Evolutionary conservation across 2,888 invertebrate genomes (phyloP), one percentile per base, ranked within the genome.

Genomic region (Copidosoma aretas): DNA sequence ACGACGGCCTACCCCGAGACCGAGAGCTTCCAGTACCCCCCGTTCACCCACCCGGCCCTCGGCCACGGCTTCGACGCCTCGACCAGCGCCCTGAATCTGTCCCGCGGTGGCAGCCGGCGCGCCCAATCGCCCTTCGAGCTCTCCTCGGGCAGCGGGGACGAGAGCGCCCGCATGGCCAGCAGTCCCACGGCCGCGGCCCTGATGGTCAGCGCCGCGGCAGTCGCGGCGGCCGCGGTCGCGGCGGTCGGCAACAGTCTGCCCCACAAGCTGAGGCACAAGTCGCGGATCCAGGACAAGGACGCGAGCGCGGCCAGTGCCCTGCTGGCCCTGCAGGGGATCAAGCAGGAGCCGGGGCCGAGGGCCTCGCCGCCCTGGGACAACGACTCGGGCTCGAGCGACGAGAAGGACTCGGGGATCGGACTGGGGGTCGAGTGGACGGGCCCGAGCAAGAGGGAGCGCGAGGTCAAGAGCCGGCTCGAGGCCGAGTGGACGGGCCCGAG

Each of bases 401-500:
- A 95, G 82, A 86, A 95, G 10, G 95, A 95, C 80, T 94, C 94
- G 0, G 95, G 95, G 10, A 95, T 95, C 75, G 94, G 94, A 0
- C 85, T 94, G 65, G 94, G 92, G 1, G 89, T 88, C 12, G 91
- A 91, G 74, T 91, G 87, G 87, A 84, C 86, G 5, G 85, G 85
- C 0, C 80, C 85, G 3, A 80, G 80, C 88, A 60, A 90, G 91
- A 74, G 89, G 74, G 90, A 92, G 80, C 88, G 90, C 72, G 91
- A 92, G 82, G 87, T 96, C 17, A 93, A 94, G 81, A 91, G 91
- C 5, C 93, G 97, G 84, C 87, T 97, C 75, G 93, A 93, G 89
- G 93, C 76, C 89, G 97, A 25, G 95, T 95, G 46, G 92, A 93
- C 1, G 97, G 97, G 85, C 95, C 97, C 74, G 95, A 94, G 61